Evolutionary conservation across 2,888 invertebrate genomes (phyloP).

Genomic region (Eupeodes latifasciatus): DNA sequence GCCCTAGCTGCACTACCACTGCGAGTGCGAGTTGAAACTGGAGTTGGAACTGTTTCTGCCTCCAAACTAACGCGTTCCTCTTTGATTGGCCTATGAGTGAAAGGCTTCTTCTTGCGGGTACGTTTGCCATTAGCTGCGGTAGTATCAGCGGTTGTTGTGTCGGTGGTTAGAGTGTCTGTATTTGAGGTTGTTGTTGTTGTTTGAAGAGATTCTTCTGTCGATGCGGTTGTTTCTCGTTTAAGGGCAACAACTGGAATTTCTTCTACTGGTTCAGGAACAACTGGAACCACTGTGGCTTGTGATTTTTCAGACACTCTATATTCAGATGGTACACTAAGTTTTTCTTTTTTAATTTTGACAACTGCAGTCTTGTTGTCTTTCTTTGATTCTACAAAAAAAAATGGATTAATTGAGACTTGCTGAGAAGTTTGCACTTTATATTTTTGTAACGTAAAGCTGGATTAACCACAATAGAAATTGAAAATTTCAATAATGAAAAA

Average conservation of each 20-base stretch:
- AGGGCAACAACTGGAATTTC: slow-evolving; percentile 1
- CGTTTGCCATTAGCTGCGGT: slow-evolving; percentile 76
- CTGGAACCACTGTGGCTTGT: slow-evolving; percentile 15
- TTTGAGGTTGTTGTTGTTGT: slow-evolving; percentile 48
- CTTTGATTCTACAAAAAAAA: slow-evolving; percentile 48
- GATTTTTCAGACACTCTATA: neutral
- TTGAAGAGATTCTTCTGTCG: slow-evolving; percentile 73
- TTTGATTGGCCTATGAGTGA: slow-evolving; percentile 80
- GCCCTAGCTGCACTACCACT: slow-evolving; percentile 74
- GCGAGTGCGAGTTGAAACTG: slow-evolving; percentile 80
- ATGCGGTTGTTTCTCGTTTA: slow-evolving; percentile 75
- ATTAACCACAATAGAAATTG: no score
- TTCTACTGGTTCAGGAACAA: slow-evolving; percentile 58
- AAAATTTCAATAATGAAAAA: no score
- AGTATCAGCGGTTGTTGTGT: slow-evolving; percentile 29
- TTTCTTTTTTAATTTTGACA: slow-evolving; percentile 61
- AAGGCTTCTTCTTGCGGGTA: slow-evolving; percentile 79
- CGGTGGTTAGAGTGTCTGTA: neutral
- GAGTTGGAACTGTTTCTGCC: slow-evolving; percentile 61
- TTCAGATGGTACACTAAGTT: slow-evolving; percentile 13
- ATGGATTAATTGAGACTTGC: no score
- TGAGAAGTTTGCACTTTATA: no score
- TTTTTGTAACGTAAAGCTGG: no score
- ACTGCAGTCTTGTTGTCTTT: slow-evolving; percentile 21
- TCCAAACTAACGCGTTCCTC: slow-evolving; percentile 81